Conservation (phyloP, 2,888 invertebrate species). For the Cancer borealis region DNA sequence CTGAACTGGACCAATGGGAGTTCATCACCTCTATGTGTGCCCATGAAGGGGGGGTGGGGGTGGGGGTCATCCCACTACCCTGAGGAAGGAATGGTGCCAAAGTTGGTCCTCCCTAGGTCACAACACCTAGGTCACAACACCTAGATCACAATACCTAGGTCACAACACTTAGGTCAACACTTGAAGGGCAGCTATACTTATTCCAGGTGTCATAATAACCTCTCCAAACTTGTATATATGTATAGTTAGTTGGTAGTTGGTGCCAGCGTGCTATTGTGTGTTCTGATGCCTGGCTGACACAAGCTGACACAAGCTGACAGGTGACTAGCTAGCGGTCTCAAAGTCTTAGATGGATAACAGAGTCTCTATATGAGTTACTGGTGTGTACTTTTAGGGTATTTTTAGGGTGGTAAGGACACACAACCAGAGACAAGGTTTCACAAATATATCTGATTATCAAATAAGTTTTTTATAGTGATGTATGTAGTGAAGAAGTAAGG, state of each 20-base stretch:
- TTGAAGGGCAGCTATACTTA: conserved; percentile 15
- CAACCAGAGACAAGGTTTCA: background rate
- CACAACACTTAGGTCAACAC: background rate
- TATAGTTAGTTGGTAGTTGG: background rate
- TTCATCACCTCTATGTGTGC: conserved; percentile 89
- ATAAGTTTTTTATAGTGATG: background rate
- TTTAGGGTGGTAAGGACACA: background rate
- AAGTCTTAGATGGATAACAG: background rate
- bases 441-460: background rate
- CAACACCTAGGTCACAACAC: background rate
- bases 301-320: background rate
- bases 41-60: conserved; percentile 94
- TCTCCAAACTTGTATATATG: background rate
- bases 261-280: background rate
- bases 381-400: background rate
- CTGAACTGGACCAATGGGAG: conserved; percentile 86
- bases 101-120: background rate
- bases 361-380: too few relatives aligned
- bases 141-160: too few relatives aligned
- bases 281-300: background rate
- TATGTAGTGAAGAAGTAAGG: background rate
- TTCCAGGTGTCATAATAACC: background rate
- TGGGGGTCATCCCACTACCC: conserved; percentile 86
- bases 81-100: conserved; percentile 56
- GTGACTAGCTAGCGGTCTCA: background rate